Evolutionary conservation across 2,113 vertebrate species (phyloP), one percentile per base, ranked within the genome.

Genomic region (Xiphias gladius): DNA sequence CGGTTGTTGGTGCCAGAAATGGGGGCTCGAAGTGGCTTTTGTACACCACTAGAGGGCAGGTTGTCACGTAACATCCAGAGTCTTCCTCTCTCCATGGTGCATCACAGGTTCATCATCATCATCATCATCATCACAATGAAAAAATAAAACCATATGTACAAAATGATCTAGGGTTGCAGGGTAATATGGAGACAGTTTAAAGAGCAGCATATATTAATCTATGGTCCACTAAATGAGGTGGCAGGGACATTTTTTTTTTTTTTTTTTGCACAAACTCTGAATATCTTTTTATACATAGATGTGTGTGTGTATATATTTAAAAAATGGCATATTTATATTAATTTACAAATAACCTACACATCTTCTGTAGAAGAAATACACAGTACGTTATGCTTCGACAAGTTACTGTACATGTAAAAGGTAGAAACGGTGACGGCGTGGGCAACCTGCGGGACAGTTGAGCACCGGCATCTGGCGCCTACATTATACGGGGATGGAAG

Each of bases 301-400:
- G 74, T 92, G 73, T 94, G 73, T 94, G 64, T 26, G 7, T 71
- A 65, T 91, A 84, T 92, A 91, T 92, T 96, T 95, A 92, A 94
- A 93, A 95, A 95, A 95, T 85, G 78, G 81, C 95, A 96, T 98
- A 98, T 99, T 97, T 99, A 99, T 99, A 97, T 96, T 95, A 92
- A 97, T 99, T 97, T 99, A 99, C 97, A 96, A 85, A 92, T 91
- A 93, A 84, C 92, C 91, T 93, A 95, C 94, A 98, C 95, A 88
- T 91, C 87, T 93, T 86, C 91, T 92, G 94, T 94, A 95, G 93
- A 97, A 97, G 96, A 97, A 98, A 97, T 96, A 96, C 96, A 97
- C 97, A 96, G 93, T 96, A 95, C 95, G 94, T 88, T 97, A 96
- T 96, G 88, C 93, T 86, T 95, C 93, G 94, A 96, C 93, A 96